These are phyloP conservation scores for Eilema sororculum DNA, from an alignment of 2,888 invertebrate species.

Conservation along the genomic window DNA sequence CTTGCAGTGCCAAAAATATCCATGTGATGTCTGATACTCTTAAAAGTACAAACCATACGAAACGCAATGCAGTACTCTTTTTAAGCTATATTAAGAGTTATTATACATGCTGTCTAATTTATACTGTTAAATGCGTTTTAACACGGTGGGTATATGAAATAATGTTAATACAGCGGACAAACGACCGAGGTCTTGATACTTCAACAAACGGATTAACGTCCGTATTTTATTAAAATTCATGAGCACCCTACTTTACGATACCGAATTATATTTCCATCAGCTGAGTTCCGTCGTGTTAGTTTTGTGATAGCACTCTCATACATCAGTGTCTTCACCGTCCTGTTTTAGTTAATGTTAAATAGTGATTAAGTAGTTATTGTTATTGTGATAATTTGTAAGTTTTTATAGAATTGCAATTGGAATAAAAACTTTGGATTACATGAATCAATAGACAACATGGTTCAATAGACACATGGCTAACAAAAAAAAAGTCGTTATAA, in stretches of 20 bases:
- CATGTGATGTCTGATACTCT: not conserved
- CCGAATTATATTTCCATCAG: constrained; percentile 53
- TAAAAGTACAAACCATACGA: not conserved
- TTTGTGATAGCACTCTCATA: constrained; percentile 31
- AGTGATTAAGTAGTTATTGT: constrained; percentile 15
- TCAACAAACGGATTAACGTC: constrained; percentile 43
- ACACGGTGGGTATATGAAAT: constrained; percentile 33
- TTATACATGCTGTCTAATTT: not conserved
- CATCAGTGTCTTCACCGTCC: constrained; percentile 33
- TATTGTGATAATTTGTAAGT: constrained; percentile 1
- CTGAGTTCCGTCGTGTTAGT: constrained; percentile 33
- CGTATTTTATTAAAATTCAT: constrained; percentile 58
- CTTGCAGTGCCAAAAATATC: not conserved
- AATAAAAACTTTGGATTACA: not conserved
- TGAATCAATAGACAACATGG: not conserved
- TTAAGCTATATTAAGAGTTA: not conserved
- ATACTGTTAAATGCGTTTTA: not conserved
- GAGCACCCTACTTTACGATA: constrained; percentile 50
- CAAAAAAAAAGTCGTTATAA: too few relatives aligned
- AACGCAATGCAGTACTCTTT: not conserved
- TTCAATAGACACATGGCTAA: too few relatives aligned
- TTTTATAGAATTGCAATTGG: not conserved
- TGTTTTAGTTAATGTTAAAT: constrained; percentile 22
- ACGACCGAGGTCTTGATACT: constrained; percentile 36
- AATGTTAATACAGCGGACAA: constrained; percentile 34